Evolutionary conservation across 2,888 invertebrate genomes (phyloP).

Genomic region (Cryptosula pallasiana): DNA sequence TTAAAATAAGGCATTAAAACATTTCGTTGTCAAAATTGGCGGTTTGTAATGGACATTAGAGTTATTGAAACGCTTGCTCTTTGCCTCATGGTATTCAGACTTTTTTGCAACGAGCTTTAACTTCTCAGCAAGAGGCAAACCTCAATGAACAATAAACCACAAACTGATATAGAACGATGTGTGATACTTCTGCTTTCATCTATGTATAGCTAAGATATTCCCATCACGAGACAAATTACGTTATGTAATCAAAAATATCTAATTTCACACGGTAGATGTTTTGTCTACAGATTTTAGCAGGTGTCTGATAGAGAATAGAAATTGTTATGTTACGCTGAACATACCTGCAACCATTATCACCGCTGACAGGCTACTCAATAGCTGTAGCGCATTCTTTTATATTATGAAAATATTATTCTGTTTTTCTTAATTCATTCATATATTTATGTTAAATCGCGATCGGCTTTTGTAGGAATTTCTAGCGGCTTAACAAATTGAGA

Average conservation of each 20-base stretch:
- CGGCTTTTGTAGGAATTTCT: background rate
- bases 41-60: no score
- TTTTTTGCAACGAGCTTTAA: no score
- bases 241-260: background rate
- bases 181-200: no score
- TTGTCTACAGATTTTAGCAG: background rate
- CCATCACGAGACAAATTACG: background rate
- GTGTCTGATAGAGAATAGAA: background rate
- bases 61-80: no score
- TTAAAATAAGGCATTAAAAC: no score
- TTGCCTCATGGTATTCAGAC: no score
- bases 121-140: no score
- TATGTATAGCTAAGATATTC: no score
- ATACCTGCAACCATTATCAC: background rate
- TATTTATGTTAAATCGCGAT: background rate
- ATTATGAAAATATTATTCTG: slow-evolving; percentile 20
- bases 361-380: background rate
- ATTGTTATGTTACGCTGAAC: background rate
- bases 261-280: background rate
- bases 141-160: no score
- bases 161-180: no score
- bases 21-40: no score
- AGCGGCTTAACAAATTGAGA: background rate
- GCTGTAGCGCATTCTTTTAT: background rate
- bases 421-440: slow-evolving; percentile 16